Conservation (phyloP, 2,888 invertebrate genomes). For the Isotomurus palustris region DNA sequence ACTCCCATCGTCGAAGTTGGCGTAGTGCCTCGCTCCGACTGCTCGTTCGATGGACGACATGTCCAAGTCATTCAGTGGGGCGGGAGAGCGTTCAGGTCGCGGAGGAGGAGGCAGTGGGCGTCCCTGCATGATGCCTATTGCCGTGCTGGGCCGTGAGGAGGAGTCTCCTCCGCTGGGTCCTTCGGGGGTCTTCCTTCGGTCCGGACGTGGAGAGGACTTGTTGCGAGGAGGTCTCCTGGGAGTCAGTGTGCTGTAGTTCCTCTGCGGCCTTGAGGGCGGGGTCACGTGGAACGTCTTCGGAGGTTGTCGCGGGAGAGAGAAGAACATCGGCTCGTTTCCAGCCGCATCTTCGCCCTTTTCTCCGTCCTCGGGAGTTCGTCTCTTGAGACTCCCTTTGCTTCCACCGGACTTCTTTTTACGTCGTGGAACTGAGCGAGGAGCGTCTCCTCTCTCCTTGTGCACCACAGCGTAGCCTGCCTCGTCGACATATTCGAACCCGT, state of each 20-base stretch:
- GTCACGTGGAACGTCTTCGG: conserved; percentile 38
- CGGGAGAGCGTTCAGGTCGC: conserved; percentile 55
- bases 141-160: conserved; percentile 25
- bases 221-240: conserved; percentile 45
- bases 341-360: conserved; percentile 7
- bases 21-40: conserved; percentile 41
- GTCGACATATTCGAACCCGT: conserved; percentile 36
- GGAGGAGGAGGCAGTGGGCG: conserved; percentile 82
- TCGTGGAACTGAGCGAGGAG: conserved; percentile 35
- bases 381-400: conserved; percentile 21
- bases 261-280: conserved; percentile 41
- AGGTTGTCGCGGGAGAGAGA: conserved; percentile 38
- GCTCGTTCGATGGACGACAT: conserved; percentile 36
- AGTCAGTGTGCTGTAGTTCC: conserved; percentile 42
- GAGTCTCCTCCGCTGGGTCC: conserved; percentile 6
- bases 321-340: conserved; percentile 30
- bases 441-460: conserved; percentile 28
- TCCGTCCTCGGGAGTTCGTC: conserved; percentile 1
- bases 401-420: conserved; percentile 36
- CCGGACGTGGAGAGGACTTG: conserved; percentile 25
- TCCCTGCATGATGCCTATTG: conserved; percentile 62
- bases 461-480: conserved; percentile 45
- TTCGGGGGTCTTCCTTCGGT: conserved; percentile 10
- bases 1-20: conserved; percentile 36
- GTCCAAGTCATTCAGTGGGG: conserved; percentile 38